phyloP scores from a whole-genome alignment of 1,140 invertebrate species.

The Drosophila erecta region DNA sequence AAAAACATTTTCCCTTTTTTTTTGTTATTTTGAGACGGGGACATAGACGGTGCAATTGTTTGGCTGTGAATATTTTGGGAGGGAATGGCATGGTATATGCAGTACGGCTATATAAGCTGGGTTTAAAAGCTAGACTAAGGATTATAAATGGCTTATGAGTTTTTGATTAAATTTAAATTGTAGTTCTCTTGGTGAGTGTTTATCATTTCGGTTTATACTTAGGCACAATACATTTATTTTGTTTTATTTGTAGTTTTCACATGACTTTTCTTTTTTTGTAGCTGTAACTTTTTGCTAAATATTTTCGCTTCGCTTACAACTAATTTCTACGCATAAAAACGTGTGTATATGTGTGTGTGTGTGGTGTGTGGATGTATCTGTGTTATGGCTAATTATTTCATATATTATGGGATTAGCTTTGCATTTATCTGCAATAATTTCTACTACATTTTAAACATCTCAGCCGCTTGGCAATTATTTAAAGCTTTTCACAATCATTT shows the following conservation, averaged over 20 bases:
- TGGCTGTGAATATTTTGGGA: constrained; percentile 18
- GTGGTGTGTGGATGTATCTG: constrained; percentile 29
- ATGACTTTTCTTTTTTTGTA: constrained; percentile 32
- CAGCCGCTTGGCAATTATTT: constrained; percentile 70
- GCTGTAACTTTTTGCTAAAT: constrained; percentile 62
- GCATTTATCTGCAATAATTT: constrained; percentile 60
- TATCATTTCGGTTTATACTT: constrained; percentile 62
- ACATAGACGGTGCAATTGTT: constrained; percentile 68
- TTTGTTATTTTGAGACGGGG: constrained; percentile 55
- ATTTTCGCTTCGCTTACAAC: constrained; percentile 50
- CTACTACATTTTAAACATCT: constrained; percentile 73
- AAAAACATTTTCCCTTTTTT: constrained; percentile 51
- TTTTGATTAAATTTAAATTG: constrained; percentile 54
- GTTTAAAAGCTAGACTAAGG: constrained; percentile 65
- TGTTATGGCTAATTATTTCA: constrained; percentile 53
- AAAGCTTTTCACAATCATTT: constrained; percentile 78
- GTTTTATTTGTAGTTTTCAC: constrained; percentile 47
- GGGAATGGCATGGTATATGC: constrained; percentile 12
- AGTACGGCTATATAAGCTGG: constrained; percentile 32
- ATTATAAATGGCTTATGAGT: constrained; percentile 55
- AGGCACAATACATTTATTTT: constrained; percentile 81
- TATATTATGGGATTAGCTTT: constrained; percentile 61
- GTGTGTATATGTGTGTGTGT: constrained; percentile 49
- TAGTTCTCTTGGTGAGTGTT: constrained; percentile 36
- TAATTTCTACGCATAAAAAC: constrained; percentile 77